A percentile compares a stretch with the other conserved stretches of the same genome.
phyloP scores from a whole-genome alignment of 2,888 invertebrate species.

The Megalurothrips usitatus region DNA sequence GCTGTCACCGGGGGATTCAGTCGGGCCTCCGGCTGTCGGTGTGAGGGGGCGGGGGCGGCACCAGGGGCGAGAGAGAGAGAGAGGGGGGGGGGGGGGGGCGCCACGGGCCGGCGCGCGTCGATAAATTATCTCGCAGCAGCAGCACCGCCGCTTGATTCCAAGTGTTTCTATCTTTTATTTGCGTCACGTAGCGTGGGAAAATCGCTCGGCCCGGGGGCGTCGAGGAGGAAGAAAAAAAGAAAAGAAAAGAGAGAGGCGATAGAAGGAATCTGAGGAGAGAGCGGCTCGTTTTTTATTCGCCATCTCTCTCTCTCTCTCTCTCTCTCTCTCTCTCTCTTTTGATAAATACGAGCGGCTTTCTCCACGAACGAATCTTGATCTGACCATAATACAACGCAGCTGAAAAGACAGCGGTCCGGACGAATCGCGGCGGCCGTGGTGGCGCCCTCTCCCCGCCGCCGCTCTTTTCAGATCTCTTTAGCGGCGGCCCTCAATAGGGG shows the following conservation, averaged over 20 bases:
- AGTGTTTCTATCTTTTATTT: conserved; percentile 27
- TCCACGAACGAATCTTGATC: conserved; percentile 16
- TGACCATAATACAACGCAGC: conserved; percentile 4
- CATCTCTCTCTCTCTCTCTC: not conserved
- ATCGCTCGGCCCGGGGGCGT: conserved; percentile 5
- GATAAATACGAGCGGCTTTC: conserved; percentile 7
- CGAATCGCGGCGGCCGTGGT: not conserved
- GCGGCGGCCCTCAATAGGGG: no score
- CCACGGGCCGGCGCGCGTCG: not conserved
- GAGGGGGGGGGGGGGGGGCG: not conserved
- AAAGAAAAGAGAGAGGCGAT: not conserved
- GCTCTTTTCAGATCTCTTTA: no score
- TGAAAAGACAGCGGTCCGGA: not conserved
- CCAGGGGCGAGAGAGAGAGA: no score
- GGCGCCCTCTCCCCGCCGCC: not conserved
- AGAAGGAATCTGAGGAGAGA: not conserved
- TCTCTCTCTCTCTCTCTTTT: not conserved
- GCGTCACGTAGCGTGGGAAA: conserved; percentile 23
- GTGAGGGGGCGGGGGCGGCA: not conserved
- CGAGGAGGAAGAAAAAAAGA: not conserved
- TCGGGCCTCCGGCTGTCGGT: not conserved
- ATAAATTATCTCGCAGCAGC: conserved; percentile 13
- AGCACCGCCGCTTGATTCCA: not conserved
- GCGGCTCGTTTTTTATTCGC: not conserved
- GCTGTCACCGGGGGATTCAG: not conserved